Evolutionary conservation across 2,113 vertebrate species (phyloP), one percentile per base, ranked within the genome.

Genomic region (Antigone vipio): DNA sequence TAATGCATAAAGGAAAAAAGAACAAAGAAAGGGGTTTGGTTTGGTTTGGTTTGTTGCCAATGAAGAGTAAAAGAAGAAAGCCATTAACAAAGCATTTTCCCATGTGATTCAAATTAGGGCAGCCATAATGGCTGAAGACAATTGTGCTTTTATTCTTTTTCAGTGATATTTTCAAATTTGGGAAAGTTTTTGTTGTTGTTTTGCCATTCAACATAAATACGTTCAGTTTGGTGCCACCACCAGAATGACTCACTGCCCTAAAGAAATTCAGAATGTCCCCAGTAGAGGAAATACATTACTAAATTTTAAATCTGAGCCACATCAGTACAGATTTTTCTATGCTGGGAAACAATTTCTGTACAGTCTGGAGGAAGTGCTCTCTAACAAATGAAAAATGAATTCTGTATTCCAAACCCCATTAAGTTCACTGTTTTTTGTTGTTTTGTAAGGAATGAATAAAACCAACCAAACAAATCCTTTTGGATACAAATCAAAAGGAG

Each of bases 111-210:
- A 94, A 89, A 92, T 96, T 85, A 94, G 49, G 52, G 67, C 64
- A 92, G 88, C 79, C 68, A 71, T 85, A 94, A 78, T 66, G 88
- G 29, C 69, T 90, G 67, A 83, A 90, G 66, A 52, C 29, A 81
- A 58, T 49, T 96, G 40, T 47, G 86, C 53, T 86, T 95, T 91
- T 95, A 52, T 96, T 95, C 40, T 95, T 90, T 94, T 94, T 88
- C 84, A 96, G 49, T 62, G 72, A 94, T 95, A 77, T 59, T 96
- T 78, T 95, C 55, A 88, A 96, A 92, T 89, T 81, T 72, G 77
- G 74, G 77, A 29, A 88, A 85, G 59, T 72, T 94, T 92, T 80
- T 95, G 74, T 79, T 95, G 76, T 91, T 87, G 50, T 95, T 96
- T 94, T 71, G 83, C 55, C 66, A 72, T 87, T 91, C 84, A 75